A percentile compares a stretch with the other conserved stretches of the same genome.
Evolutionary conservation across 1,140 invertebrate genomes (phyloP).

Genomic region (Homalodisca vitripennis): DNA sequence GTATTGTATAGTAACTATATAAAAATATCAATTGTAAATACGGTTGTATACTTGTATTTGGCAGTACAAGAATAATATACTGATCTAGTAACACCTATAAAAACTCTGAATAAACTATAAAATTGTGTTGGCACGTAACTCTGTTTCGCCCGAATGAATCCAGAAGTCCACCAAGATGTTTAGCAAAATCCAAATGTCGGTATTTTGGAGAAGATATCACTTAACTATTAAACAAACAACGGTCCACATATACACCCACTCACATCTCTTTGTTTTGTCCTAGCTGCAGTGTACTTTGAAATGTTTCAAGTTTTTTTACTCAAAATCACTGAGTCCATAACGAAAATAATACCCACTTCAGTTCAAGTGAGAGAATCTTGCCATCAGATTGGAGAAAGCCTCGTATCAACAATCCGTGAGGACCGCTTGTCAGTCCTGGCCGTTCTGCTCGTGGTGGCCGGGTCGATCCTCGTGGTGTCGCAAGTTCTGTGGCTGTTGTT

Average conservation of each 20-base stretch:
- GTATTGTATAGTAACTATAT: conserved; percentile 22
- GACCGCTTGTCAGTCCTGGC: conserved; percentile 36
- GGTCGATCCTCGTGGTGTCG: conserved; percentile 18
- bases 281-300: conserved; percentile 30
- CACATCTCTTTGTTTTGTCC: conserved; percentile 32
- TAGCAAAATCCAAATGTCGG: conserved; percentile 14
- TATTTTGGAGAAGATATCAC: conserved; percentile 3
- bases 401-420: conserved; percentile 31
- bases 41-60: conserved; percentile 24
- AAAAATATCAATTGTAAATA: conserved; percentile 25
- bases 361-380: conserved; percentile 17
- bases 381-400: conserved; percentile 13
- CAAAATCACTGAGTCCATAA: not conserved
- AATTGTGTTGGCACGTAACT: not conserved
- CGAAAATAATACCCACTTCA: conserved; percentile 15
- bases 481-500: not conserved
- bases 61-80: conserved; percentile 29
- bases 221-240: conserved; percentile 24
- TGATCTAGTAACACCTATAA: conserved; percentile 29
- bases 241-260: conserved; percentile 14
- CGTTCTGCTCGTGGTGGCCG: conserved; percentile 33
- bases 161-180: conserved; percentile 23
- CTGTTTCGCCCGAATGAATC: not conserved
- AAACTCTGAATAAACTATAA: conserved; percentile 23
- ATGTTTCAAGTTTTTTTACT: conserved; percentile 7